Conservation (phyloP, 2,797 vertebrate genomes). For the Chromobotia macracanthus region DNA sequence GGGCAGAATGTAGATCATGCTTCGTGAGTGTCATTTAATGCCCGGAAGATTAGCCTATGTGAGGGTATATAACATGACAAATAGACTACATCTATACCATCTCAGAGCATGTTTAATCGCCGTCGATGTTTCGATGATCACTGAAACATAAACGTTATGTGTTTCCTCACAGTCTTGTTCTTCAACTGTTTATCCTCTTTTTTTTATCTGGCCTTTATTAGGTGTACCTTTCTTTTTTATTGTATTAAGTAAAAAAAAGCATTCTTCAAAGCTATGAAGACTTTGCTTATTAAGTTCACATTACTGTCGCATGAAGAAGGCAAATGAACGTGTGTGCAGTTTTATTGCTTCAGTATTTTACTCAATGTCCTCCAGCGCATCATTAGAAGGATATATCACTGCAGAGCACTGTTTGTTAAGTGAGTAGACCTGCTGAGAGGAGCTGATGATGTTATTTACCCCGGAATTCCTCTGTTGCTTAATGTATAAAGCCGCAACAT, state of each 20-base stretch:
- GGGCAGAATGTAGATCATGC: slow-evolving; percentile 3
- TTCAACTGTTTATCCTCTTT: background rate
- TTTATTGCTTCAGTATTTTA: slow-evolving; percentile 51
- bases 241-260: slow-evolving; percentile 17
- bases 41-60: slow-evolving; percentile 20
- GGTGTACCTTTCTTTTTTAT: slow-evolving; percentile 33
- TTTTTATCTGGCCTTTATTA: slow-evolving; percentile 23
- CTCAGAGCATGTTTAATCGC: slow-evolving; percentile 51
- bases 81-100: slow-evolving; percentile 47
- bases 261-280: background rate
- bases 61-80: slow-evolving; percentile 43
- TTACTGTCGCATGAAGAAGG: slow-evolving; percentile 24
- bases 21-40: slow-evolving; percentile 19
- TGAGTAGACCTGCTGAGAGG: slow-evolving; percentile 21
- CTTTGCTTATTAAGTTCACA: slow-evolving; percentile 45
- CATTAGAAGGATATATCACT: slow-evolving; percentile 40
- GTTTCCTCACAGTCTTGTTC: slow-evolving; percentile 35
- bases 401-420: slow-evolving; percentile 23
- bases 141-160: slow-evolving; percentile 51
- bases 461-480: background rate
- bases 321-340: slow-evolving; percentile 33
- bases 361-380: slow-evolving; percentile 37
- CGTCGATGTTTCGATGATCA: slow-evolving; percentile 30
- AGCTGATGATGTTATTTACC: slow-evolving; percentile 19
- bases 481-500: background rate